These are phyloP conservation scores for Lobophora halterata DNA, from an alignment of 2,888 invertebrate species.

Conservation along the genomic window DNA sequence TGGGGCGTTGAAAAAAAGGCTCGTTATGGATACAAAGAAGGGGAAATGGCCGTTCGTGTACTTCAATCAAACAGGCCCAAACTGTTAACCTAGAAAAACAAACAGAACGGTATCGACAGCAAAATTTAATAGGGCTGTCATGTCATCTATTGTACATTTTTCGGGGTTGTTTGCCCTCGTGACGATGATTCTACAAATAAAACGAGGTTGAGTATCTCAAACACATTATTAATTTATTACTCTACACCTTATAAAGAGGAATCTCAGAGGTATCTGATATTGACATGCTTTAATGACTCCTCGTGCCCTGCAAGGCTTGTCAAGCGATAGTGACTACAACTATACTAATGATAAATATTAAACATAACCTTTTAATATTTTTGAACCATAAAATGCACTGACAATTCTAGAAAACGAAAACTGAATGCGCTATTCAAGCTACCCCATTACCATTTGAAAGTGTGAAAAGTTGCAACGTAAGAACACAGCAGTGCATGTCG, in stretches of 20 bases:
- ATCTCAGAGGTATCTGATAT: neutral
- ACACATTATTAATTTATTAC: no score
- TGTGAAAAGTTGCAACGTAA: slow-evolving; percentile 19
- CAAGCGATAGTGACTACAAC: no score
- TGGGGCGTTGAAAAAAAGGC: slow-evolving; percentile 19
- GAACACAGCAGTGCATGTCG: slow-evolving; percentile 9
- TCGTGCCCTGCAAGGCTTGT: neutral
- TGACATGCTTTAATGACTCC: slow-evolving; percentile 3
- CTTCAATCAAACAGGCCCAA: slow-evolving; percentile 63
- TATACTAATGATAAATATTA: neutral
- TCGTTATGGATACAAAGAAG: slow-evolving; percentile 24
- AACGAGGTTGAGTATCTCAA: no score
- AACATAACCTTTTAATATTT: neutral
- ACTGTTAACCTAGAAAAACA: slow-evolving; percentile 63
- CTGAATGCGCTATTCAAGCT: slow-evolving; percentile 18
- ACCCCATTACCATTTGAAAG: slow-evolving; percentile 18
- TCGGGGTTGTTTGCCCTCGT: no score
- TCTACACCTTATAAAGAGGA: no score
- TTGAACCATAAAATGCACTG: slow-evolving; percentile 6
- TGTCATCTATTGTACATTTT: neutral
- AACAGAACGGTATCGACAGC: slow-evolving; percentile 44
- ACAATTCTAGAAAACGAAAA: slow-evolving; percentile 23
- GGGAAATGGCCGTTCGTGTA: slow-evolving; percentile 32
- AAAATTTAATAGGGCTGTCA: slow-evolving; percentile 34
- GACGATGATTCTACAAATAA: no score